Percentiles rank a stretch among this genome's conserved stretches.
These are phyloP conservation scores for Scrobipalpa atriplicella DNA, from an alignment of 2,888 invertebrate genomes.

Conservation along the genomic window DNA sequence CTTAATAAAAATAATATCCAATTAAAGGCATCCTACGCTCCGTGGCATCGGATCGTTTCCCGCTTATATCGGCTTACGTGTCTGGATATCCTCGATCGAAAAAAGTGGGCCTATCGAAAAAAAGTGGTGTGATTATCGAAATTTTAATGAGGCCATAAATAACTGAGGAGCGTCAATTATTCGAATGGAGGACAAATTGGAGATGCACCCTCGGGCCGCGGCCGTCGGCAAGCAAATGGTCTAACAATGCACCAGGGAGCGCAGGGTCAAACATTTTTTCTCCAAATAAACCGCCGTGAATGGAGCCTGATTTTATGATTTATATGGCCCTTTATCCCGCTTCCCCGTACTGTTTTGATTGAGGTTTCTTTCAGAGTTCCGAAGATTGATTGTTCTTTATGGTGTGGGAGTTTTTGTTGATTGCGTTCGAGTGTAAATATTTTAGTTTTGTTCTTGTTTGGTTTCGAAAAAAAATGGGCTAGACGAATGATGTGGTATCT, in stretches of 20 bases:
- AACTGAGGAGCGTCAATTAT: slow-evolving; percentile 68
- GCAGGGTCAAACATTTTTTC: slow-evolving; percentile 71
- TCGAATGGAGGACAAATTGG: slow-evolving; percentile 76
- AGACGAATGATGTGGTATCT: slow-evolving; percentile 42
- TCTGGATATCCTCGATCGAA: slow-evolving; percentile 33
- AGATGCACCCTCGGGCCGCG: slow-evolving; percentile 62
- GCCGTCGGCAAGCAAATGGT: slow-evolving; percentile 37
- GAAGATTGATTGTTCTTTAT: slow-evolving; percentile 80
- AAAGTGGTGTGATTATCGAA: slow-evolving; percentile 68
- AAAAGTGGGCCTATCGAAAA: slow-evolving; percentile 38
- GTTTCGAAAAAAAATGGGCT: slow-evolving; percentile 45
- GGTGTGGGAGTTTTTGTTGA: slow-evolving; percentile 77
- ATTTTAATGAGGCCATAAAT: slow-evolving; percentile 79
- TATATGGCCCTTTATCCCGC: slow-evolving; percentile 78
- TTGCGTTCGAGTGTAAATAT: slow-evolving; percentile 72
- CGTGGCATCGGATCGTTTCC: slow-evolving; percentile 46
- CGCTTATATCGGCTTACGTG: slow-evolving; percentile 37
- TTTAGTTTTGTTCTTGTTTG: slow-evolving; percentile 62
- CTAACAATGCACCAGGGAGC: slow-evolving; percentile 62
- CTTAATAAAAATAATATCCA: slow-evolving; percentile 61
- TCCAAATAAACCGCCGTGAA: slow-evolving; percentile 75
- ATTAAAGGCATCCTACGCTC: slow-evolving; percentile 65
- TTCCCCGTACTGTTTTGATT: slow-evolving; percentile 80
- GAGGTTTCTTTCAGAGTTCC: slow-evolving; percentile 74
- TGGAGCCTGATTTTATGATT: slow-evolving; percentile 81